Percentiles rank a stretch among this genome's conserved stretches.
phyloP scores from a whole-genome alignment of 2,888 invertebrate species.

The Drosophila gaucha region DNA sequence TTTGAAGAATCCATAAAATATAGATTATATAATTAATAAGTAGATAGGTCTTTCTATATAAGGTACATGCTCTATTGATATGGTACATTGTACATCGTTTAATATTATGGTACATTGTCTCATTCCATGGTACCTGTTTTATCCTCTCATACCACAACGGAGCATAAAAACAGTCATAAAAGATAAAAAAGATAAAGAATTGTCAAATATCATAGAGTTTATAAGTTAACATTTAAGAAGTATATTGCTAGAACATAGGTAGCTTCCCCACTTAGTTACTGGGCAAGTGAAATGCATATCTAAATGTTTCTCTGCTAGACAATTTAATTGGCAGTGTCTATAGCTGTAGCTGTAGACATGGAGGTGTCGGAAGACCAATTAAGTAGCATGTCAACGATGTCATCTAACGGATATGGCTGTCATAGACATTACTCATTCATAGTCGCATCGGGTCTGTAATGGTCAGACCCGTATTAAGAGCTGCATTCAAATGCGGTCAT shows the following conservation, averaged over 20 bases:
- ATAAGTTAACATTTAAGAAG: neutral
- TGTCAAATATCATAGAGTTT: neutral
- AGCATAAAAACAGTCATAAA: neutral
- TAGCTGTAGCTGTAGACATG: neutral
- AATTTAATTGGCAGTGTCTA: neutral
- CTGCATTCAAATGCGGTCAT: conserved; percentile 54
- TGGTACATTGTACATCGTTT: no score
- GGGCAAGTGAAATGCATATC: conserved; percentile 1
- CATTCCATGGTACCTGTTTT: no score
- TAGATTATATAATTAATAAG: no score
- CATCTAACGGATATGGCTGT: conserved; percentile 43
- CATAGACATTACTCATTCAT: conserved; percentile 7
- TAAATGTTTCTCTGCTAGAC: neutral
- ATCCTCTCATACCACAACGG: no score
- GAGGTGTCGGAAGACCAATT: conserved; percentile 35
- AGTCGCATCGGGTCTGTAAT: conserved; percentile 3
- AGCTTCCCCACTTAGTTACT: neutral
- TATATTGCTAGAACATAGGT: neutral
- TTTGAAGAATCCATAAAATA: no score
- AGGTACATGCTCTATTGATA: no score
- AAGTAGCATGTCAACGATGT: conserved; percentile 30
- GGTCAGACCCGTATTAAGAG: conserved; percentile 41
- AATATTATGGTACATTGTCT: no score
- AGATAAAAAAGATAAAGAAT: no score
- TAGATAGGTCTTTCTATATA: no score